Evolutionary conservation across 1,140 invertebrate genomes (phyloP).

Genomic region (Archegozetes longisetosus): DNA sequence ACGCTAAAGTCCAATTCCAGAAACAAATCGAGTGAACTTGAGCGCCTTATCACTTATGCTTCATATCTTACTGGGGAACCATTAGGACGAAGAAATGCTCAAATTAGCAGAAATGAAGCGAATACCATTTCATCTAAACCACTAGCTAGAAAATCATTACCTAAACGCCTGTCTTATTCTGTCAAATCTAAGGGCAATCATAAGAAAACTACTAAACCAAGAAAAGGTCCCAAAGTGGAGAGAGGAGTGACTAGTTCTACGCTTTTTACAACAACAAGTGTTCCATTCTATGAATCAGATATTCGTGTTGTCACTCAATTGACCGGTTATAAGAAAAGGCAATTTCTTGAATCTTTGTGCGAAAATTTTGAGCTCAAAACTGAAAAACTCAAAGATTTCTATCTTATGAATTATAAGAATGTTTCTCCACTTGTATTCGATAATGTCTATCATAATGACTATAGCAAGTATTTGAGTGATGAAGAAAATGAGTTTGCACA

Average conservation of each 20-base stretch:
- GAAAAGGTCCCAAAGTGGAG: background rate
- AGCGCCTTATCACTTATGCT: background rate
- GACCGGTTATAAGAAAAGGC: background rate
- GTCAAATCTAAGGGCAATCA: background rate
- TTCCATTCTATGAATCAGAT: background rate
- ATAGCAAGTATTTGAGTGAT: background rate
- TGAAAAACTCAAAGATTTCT: background rate
- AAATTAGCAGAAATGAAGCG: background rate
- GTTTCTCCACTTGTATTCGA: background rate
- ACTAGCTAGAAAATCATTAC: background rate
- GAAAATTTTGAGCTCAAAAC: background rate
- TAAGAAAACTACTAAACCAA: background rate
- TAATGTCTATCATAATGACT: background rate
- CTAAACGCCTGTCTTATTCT: background rate
- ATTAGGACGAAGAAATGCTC: background rate
- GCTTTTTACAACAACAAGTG: background rate
- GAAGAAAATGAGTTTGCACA: background rate
- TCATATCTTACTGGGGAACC: background rate
- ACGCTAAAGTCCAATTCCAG: background rate
- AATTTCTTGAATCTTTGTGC: background rate
- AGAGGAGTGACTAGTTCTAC: background rate
- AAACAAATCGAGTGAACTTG: background rate
- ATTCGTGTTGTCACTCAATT: background rate
- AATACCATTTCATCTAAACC: background rate
- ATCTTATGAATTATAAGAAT: background rate